Evolutionary conservation across 2,113 vertebrate genomes (phyloP).

Genomic region (Zapornia atra): DNA sequence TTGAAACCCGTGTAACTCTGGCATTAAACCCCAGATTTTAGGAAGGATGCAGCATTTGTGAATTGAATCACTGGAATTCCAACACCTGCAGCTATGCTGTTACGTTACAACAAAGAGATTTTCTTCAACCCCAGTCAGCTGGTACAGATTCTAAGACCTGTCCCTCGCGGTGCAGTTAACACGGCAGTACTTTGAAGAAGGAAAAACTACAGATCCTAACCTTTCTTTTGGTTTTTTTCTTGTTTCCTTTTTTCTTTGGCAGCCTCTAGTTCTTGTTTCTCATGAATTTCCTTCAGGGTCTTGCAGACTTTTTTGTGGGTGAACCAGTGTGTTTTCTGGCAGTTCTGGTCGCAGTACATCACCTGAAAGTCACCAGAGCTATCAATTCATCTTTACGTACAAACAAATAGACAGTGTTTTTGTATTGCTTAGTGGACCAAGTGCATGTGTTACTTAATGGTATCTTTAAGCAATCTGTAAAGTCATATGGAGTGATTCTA

Average conservation of each 20-base stretch:
- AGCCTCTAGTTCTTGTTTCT: conserved; percentile 85
- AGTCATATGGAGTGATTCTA: neutral
- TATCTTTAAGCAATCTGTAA: neutral
- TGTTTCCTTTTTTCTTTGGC: conserved; percentile 78
- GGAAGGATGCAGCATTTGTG: neutral
- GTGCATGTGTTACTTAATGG: neutral
- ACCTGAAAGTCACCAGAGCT: conserved; percentile 78
- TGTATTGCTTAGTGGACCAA: neutral
- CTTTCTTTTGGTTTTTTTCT: conserved; percentile 77
- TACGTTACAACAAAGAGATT: neutral
- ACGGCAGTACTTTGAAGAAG: neutral
- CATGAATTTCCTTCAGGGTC: conserved; percentile 85
- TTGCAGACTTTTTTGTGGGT: conserved; percentile 95
- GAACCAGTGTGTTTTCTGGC: conserved; percentile 98
- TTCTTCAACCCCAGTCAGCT: neutral
- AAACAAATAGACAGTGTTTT: neutral
- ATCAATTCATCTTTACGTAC: neutral
- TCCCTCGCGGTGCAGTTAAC: neutral
- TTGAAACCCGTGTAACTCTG: neutral
- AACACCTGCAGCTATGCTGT: neutral
- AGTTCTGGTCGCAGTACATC: conserved; percentile 90
- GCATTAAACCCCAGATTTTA: neutral
- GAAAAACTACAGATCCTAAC: conserved; percentile 46
- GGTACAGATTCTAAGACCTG: neutral
- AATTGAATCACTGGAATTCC: neutral